phyloP scores from a whole-genome alignment of 2,113 vertebrate genomes.

The Hassar affinis region DNA sequence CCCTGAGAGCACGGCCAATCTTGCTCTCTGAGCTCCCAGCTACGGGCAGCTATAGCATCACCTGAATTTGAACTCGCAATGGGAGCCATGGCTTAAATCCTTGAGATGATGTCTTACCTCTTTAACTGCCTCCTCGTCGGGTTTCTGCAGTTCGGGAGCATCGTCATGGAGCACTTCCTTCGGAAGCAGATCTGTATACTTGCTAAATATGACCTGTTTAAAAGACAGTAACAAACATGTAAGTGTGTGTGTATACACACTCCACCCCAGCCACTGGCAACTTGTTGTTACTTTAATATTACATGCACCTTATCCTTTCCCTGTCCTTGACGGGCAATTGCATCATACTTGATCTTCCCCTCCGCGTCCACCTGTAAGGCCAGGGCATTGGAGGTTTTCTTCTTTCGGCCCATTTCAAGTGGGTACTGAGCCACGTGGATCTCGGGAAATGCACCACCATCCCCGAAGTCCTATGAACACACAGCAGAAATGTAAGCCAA shows the following conservation, averaged over 20 bases:
- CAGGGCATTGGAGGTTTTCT: constrained; percentile 91
- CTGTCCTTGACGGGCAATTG: constrained; percentile 93
- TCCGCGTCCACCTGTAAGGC: constrained; percentile 96
- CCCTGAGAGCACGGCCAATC: too few species aligned
- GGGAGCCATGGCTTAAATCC: too few species aligned
- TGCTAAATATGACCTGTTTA: constrained; percentile 92
- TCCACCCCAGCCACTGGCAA: background rate
- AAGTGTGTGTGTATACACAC: background rate
- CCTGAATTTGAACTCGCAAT: too few species aligned
- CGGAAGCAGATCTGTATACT: constrained; percentile 94
- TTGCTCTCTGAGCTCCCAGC: too few species aligned
- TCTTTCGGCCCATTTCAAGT: constrained; percentile 94
- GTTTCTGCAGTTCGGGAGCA: constrained; percentile 85
- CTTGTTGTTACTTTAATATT: background rate
- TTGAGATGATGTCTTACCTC: constrained; percentile 82
- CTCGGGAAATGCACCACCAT: constrained; percentile 98
- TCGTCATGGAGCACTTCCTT: constrained; percentile 93
- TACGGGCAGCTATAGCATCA: too few species aligned
- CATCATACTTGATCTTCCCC: constrained; percentile 96
- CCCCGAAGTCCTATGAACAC: constrained; percentile 88
- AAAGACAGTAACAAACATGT: constrained; percentile 39
- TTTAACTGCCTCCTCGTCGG: constrained; percentile 91
- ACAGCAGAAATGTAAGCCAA: background rate
- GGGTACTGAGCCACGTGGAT: constrained; percentile 97
- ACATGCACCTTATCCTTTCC: constrained; percentile 89